Base-by-base conservation (phyloP, 1,140 invertebrate species). In the Limonius californicus region DNA sequence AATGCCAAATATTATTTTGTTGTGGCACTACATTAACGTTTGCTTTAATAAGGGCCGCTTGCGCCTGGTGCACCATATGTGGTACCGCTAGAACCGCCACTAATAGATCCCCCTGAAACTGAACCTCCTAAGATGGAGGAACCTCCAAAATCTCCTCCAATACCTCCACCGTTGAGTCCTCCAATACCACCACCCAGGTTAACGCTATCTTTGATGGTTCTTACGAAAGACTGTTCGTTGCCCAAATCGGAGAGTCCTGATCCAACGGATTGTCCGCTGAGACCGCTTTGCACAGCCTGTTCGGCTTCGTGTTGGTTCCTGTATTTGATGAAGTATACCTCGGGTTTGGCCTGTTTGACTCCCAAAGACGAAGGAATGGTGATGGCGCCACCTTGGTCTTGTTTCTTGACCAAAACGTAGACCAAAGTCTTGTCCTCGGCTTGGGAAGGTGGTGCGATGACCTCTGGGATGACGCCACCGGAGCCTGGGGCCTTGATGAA, bases 251-350 rank as follows among this genome's bases (percentile, higher is more conserved):
- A 18, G 19, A 50, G 7, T 8, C 16, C 14, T 20, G 54, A 54
- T 23, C 59, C 59, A 39, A 54, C 64, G 54, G 43, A 35, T 14
- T 62, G 39, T 18, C 64, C 64, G 19, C 61, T 8, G 14, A 50
- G 45, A 50, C 45, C 60, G 59, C 59, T 62, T 32, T 45, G 77
- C 47, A 77, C 75, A 56, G 72, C 72, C 32, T 78, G 72, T 57
- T 76, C 76, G 63, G 75, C 74, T 60, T 81, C 80, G 74, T 82
- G 83, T 78, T 90, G 88, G 68, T 89, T 89, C 84, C 91, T 91
- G 86, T 92, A 92, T 63, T 89, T 86, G 83, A 92, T 92, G 83
- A 92, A 92, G 84, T 89, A 91, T 63, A 91, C 89, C 78, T 91
- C 89, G 23, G 89, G 89, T 79, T 91, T 91, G 78, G 84, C 85